Base-by-base conservation (phyloP, 2,797 vertebrate species). In the Ibycter americanus region DNA sequence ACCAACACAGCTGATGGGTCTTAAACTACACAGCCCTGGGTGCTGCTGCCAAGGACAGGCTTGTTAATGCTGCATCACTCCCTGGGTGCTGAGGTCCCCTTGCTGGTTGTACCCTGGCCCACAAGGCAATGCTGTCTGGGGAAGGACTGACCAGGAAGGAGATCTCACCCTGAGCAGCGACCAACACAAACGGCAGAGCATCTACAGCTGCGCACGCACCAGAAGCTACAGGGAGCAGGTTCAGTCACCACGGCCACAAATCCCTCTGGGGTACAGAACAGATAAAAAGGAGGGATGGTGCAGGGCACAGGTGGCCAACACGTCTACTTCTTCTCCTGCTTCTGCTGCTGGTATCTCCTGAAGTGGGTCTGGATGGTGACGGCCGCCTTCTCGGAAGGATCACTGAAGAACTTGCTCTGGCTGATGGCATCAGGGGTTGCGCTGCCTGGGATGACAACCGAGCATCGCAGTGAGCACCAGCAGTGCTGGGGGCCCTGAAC, bases 271-370 rank as follows among this genome's bases (percentile, higher is more conserved):
- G 29, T 3, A 67, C 56, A 9, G 68, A 19, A 73, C 16, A 23
- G 46, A 71, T 5, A 0, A 32, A 32, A 15, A 46, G 59, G 42
- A 65, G 82, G 84, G 76, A 13, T 10, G 9, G 65, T 0, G 51
- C 47, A 11, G 83, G 65, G 61, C 52, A 20, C 1, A 6, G 46
- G 17, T 0, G 15, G 22, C 23, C 2, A 6, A 10, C 3, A 6
- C 3, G 0, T 38, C 87, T 98, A 97, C 29, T 97, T 81, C 85
- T 97, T 93, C 93, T 98, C 95, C 40, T 98, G 98, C 91, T 99
- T 99, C 97, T 98, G 98, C 96, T 99, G 98, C 91, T 99, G 99
- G 90, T 99, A 99, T 87, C 98, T 99, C 90, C 98, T 98, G 97
- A 98, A 99, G 87, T 98, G 98, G 81, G 93, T 98, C 97, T 99